These are phyloP conservation scores for Melanerpes aurifrons DNA, from an alignment of 2,113 vertebrate genomes.

Conservation along the genomic window DNA sequence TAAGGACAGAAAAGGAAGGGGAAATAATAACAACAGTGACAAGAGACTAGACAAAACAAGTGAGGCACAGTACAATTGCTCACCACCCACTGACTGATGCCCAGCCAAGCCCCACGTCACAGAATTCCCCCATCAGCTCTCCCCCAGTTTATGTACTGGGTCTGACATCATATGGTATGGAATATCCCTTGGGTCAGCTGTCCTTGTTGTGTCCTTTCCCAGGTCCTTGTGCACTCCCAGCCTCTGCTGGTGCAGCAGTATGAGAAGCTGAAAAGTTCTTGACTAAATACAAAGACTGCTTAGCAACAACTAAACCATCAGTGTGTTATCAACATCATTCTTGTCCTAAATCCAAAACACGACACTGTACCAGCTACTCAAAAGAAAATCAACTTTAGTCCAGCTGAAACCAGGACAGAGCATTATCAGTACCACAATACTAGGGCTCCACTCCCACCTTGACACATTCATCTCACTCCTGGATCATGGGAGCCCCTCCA, in stretches of 20 bases:
- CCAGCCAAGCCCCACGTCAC: not conserved
- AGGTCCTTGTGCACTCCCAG: not conserved
- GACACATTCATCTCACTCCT: not conserved
- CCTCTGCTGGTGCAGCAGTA: not conserved
- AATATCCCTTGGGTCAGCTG: not conserved
- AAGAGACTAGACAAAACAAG: not conserved
- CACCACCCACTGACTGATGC: not conserved
- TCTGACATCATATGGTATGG: not conserved
- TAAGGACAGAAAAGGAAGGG: not conserved
- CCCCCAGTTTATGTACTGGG: not conserved
- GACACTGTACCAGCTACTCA: not conserved
- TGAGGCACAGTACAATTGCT: not conserved
- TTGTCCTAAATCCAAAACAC: not conserved
- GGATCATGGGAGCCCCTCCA: not conserved
- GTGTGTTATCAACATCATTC: not conserved
- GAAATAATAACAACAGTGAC: not conserved
- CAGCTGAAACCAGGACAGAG: not conserved
- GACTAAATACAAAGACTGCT: not conserved
- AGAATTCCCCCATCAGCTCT: not conserved
- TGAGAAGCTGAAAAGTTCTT: not conserved
- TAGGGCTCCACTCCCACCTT: not conserved
- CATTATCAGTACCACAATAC: not conserved
- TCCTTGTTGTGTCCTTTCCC: not conserved
- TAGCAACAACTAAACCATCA: not conserved
- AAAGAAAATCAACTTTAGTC: not conserved